A percentile compares a stretch with the other conserved stretches of the same genome.
These are phyloP conservation scores for Pantherophis guttatus DNA, from an alignment of 2,113 vertebrate genomes.

Conservation along the genomic window DNA sequence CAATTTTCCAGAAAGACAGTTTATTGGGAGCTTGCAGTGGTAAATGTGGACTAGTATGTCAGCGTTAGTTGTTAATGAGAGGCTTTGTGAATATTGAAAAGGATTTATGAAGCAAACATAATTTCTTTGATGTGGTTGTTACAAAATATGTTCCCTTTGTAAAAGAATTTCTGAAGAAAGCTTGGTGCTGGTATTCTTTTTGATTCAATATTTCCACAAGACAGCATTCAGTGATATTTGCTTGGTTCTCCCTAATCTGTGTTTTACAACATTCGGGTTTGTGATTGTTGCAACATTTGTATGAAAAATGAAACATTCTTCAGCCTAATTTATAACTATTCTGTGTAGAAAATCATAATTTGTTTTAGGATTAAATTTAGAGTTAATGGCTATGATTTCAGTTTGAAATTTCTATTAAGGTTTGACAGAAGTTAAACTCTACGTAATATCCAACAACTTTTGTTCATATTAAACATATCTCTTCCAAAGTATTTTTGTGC, in stretches of 20 bases:
- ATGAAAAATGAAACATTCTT: constrained; percentile 3
- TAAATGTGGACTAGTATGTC: constrained; percentile 38
- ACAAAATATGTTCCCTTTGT: constrained; percentile 39
- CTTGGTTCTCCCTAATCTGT: not conserved
- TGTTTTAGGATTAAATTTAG: not conserved
- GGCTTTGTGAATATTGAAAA: constrained; percentile 58
- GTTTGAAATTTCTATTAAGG: not conserved
- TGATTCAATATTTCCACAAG: constrained; percentile 26
- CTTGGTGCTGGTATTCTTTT: constrained; percentile 28
- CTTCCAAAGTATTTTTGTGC: not conserved
- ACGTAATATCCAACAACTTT: not conserved
- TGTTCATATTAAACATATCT: not conserved
- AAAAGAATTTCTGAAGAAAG: constrained; percentile 26
- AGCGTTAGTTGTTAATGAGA: constrained; percentile 57
- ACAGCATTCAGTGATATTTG: not conserved
- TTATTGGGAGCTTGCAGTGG: constrained; percentile 32
- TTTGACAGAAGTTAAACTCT: not conserved
- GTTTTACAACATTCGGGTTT: not conserved
- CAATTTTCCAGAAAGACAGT: not conserved
- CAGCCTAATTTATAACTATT: constrained; percentile 12
- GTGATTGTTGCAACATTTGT: not conserved
- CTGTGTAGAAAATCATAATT: not conserved
- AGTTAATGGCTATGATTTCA: not conserved
- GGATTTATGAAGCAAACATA: constrained; percentile 43
- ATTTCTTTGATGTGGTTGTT: constrained; percentile 30